Evolutionary conservation across 30 jellyfish, hydroid and myxozoan genomes (phyloP).

Genomic region (Haliclystus octoradiatus): DNA sequence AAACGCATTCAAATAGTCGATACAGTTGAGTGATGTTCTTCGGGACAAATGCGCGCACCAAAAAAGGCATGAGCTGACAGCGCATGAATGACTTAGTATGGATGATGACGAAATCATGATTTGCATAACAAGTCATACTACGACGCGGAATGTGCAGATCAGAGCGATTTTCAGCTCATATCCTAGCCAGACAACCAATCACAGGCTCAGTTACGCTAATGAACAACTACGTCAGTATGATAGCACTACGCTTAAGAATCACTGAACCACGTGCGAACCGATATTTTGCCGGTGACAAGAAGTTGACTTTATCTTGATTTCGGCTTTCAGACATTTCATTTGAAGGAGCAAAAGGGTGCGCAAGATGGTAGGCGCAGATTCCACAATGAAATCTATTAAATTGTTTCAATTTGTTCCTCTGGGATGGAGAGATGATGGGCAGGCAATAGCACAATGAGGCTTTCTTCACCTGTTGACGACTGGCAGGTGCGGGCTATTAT

Average conservation of each 20-base stretch:
- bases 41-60: slow-evolving; percentile 81
- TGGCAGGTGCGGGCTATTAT: neutral
- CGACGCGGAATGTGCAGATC: slow-evolving; percentile 77
- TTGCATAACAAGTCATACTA: slow-evolving; percentile 71
- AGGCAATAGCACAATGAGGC: neutral
- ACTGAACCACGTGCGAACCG: slow-evolving; percentile 1
- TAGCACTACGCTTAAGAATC: neutral
- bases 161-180: neutral
- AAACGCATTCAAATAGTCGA: too few relatives aligned
- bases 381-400: too few relatives aligned
- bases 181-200: neutral
- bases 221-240: neutral
- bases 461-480: neutral
- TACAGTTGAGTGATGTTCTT: slow-evolving; percentile 47
- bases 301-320: too few relatives aligned
- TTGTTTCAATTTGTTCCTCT: too few relatives aligned
- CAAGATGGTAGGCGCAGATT: too few relatives aligned
- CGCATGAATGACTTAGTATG: slow-evolving; percentile 82
- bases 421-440: too few relatives aligned
- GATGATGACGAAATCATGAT: slow-evolving; percentile 67
- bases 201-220: neutral
- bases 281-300: too few relatives aligned
- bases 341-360: too few relatives aligned
- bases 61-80: slow-evolving; percentile 86
- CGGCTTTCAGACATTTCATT: too few relatives aligned